phyloP scores from a whole-genome alignment of 30 jellyfish, hydroid and myxozoan genomes.

The Clytia hemisphaerica region DNA sequence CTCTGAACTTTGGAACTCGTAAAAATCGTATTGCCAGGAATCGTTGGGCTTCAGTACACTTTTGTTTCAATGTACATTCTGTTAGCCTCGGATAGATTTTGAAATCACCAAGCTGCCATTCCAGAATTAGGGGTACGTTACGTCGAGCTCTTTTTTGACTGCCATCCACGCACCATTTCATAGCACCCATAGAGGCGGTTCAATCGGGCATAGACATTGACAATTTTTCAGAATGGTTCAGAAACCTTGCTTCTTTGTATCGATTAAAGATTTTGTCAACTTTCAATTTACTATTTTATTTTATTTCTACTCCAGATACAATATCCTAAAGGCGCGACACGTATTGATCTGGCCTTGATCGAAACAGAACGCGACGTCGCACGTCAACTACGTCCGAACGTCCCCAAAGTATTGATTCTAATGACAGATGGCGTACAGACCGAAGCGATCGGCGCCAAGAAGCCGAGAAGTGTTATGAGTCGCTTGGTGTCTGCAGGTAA shows the following conservation, averaged over 20 bases:
- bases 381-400: constrained; percentile 47
- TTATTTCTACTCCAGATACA: constrained; percentile 25
- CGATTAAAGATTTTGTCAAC: not conserved
- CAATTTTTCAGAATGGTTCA: not conserved
- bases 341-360: constrained; percentile 70
- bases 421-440: constrained; percentile 89
- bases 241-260: not conserved
- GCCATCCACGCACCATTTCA: too few relatives aligned
- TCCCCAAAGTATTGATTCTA: constrained; percentile 51
- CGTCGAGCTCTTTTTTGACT: too few relatives aligned
- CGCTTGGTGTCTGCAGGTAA: constrained; percentile 10
- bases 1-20: not conserved
- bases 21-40: too few relatives aligned
- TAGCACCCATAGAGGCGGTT: too few relatives aligned
- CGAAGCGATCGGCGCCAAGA: constrained; percentile 16
- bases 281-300: not conserved
- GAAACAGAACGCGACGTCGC: constrained; percentile 57
- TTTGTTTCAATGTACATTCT: too few relatives aligned
- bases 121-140: too few relatives aligned
- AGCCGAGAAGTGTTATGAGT: constrained; percentile 32
- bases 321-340: constrained; percentile 76
- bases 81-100: too few relatives aligned
- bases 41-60: too few relatives aligned
- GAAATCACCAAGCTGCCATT: too few relatives aligned
- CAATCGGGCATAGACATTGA: too few relatives aligned